Percentiles rank a stretch among this genome's conserved stretches.
These are phyloP conservation scores for Microtus richardsoni DNA, from an alignment of 2,113 vertebrate species.

Conservation along the genomic window DNA sequence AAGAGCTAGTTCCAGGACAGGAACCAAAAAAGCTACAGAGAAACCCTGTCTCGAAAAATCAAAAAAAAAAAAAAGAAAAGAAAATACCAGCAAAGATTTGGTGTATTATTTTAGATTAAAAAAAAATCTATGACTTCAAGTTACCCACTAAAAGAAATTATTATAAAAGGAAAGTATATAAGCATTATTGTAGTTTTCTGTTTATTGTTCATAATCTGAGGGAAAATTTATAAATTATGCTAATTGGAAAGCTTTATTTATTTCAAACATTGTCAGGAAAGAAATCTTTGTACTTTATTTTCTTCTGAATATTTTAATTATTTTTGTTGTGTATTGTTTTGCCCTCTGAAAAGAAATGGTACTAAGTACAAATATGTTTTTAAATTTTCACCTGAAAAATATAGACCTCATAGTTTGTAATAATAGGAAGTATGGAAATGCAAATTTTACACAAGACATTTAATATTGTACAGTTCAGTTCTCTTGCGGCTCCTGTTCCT, in stretches of 20 bases:
- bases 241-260: neutral
- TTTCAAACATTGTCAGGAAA: neutral
- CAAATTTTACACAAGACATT: neutral
- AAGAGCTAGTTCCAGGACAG: no score
- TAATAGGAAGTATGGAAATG: neutral
- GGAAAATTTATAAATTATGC: neutral
- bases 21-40: no score
- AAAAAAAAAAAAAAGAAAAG: no score
- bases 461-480: neutral
- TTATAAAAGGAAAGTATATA: conserved; percentile 17
- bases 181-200: neutral
- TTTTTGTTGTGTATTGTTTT: neutral
- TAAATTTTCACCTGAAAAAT: neutral
- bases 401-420: no score
- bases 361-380: neutral
- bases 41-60: no score
- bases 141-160: neutral
- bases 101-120: neutral
- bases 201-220: neutral
- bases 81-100: neutral
- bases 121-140: neutral
- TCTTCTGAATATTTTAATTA: neutral
- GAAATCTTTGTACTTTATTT: neutral
- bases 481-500: neutral
- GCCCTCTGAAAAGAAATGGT: neutral